These are phyloP conservation scores for Aplysina aerophoba DNA, from an alignment of 37 sponge, comb jelly and placozoan species.

Conservation along the genomic window DNA sequence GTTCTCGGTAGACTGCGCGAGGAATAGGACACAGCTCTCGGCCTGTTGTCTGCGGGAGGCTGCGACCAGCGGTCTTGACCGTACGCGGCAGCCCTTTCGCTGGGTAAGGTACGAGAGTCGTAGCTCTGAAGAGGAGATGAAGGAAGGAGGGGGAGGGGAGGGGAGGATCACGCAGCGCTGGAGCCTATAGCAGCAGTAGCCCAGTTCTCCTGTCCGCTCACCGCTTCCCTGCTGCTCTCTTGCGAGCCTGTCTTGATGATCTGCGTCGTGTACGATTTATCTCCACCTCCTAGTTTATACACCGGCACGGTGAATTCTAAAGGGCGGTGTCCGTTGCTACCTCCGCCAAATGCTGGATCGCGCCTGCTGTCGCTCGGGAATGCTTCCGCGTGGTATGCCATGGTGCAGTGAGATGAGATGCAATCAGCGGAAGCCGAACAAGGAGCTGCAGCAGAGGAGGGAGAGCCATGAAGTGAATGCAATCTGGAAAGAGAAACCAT, in stretches of 20 bases:
- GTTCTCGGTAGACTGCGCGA: background rate
- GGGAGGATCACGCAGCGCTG: no score
- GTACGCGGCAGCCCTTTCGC: background rate
- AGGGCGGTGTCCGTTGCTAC: background rate
- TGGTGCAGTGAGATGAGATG: background rate
- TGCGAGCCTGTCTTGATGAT: slow-evolving; percentile 12
- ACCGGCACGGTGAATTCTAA: slow-evolving; percentile 5
- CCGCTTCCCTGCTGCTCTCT: slow-evolving; percentile 9
- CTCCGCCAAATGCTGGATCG: background rate
- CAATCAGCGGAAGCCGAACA: background rate
- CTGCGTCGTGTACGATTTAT: background rate
- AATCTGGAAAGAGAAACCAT: background rate
- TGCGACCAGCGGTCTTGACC: background rate
- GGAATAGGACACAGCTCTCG: background rate
- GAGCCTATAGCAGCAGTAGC: background rate
- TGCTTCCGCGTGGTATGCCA: background rate
- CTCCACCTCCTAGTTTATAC: background rate
- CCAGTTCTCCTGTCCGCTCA: background rate
- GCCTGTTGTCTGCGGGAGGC: background rate
- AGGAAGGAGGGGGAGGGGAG: background rate
- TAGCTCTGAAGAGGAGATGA: slow-evolving; percentile 14
- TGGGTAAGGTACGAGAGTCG: slow-evolving; percentile 3
- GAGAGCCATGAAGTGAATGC: background rate
- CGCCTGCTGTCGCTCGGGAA: no score
- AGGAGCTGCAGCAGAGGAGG: background rate